Evolutionary conservation across 2,113 vertebrate genomes (phyloP), one percentile per base, ranked within the genome.

Genomic region (Rhea americana): DNA sequence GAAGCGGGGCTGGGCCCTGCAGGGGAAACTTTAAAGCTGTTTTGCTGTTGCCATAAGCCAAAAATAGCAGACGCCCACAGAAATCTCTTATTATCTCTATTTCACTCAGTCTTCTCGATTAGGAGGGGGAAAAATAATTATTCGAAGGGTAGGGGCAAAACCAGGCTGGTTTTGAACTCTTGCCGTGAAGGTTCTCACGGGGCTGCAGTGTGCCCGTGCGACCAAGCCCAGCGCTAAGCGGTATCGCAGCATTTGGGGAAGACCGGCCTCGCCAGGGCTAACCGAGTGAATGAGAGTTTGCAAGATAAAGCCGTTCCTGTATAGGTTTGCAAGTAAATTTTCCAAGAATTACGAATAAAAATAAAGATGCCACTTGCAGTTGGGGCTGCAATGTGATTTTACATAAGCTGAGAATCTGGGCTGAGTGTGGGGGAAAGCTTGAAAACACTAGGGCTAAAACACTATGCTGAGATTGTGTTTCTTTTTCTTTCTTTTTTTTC

Each of bases 341-440:
- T 4, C 22, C 24, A 12, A 5, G 53, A 12, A 7, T 45, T 13
- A 26, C 39, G 39, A n/a, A 63, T 80, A 76, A 68, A 58, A 82
- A 48, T 25, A 58, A 74, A 41, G 16, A 8, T 47, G 19, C 9
- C 3, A 0, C 35, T 1, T 3, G 6, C 8, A 5, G 8, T 50
- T 12, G 7, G 43, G 22, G 28, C 28, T 47, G 58, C 30, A 10
- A 41, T 5, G 26, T 14, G 41, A 14, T 81, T 30, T 35, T 43
- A 58, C 51, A 47, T 71, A 56, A 82, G 43, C 56, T 14, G 30
- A 25, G 68, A 7, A 26, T 17, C 35, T 51, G 13, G 1, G 4
- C 25, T 50, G 43, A 21, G 17, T 14, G 24, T 12, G 0, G 1
- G 43, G 43, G 21, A 71, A 63, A 66, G 28, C 24, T 50, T 63